phyloP scores from a whole-genome alignment of 2,113 vertebrate species.

The Sula dactylatra region DNA sequence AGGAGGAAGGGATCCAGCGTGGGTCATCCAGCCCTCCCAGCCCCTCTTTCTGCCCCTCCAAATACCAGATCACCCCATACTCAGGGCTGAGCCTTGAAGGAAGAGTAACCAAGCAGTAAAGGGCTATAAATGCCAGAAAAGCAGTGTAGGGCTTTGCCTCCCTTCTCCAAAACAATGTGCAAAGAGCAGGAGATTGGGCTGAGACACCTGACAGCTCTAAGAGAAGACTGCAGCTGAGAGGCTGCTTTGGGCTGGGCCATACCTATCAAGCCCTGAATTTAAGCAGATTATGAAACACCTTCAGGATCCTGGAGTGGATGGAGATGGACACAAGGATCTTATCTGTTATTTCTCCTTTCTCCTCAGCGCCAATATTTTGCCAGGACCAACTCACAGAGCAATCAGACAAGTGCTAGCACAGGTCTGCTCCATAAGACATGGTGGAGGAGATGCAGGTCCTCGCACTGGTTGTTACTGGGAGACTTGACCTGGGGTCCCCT shows the following conservation, averaged over 20 bases:
- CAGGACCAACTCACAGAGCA: neutral
- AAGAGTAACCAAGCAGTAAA: neutral
- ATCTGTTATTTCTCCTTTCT: neutral
- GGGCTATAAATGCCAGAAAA: neutral
- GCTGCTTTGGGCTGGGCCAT: neutral
- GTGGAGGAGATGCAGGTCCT: neutral
- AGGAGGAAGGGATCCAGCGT: neutral
- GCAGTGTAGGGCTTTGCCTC: rapidly evolving
- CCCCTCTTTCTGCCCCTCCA: neutral
- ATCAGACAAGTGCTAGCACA: neutral
- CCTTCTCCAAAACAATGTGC: neutral
- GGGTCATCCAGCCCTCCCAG: neutral
- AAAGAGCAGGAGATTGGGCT: neutral
- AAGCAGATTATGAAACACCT: neutral
- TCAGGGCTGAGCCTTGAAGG: neutral
- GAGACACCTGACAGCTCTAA: neutral
- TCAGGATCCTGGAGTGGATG: neutral
- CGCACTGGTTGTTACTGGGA: rapidly evolving
- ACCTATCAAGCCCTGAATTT: neutral
- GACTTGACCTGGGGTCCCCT: neutral
- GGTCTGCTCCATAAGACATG: neutral
- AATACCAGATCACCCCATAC: neutral
- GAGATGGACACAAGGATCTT: neutral
- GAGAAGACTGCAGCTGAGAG: neutral
- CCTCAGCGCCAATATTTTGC: neutral